Conservation (phyloP, 2,888 invertebrate species). For the Scaptomyza caliginosa region DNA sequence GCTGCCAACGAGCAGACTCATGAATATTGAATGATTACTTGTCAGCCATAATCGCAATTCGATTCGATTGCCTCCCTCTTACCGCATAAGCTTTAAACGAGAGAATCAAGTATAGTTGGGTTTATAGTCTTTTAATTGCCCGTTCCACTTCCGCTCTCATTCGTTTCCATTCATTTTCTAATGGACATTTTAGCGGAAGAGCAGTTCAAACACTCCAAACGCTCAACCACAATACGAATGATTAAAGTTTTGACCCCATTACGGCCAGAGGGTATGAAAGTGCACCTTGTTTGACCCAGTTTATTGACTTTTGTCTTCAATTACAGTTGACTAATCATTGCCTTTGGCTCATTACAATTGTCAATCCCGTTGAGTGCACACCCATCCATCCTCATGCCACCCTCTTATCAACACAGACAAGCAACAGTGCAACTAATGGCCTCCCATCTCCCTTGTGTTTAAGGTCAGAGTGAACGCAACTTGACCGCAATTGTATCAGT, state of each 20-base stretch:
- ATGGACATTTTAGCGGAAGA: conserved; percentile 49
- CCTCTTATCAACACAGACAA: not conserved
- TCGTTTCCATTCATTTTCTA: conserved; percentile 21
- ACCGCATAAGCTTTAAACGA: conserved; percentile 15
- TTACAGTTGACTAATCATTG: conserved; percentile 61
- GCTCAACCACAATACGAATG: not conserved
- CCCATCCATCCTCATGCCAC: not conserved
- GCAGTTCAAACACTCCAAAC: conserved; percentile 33
- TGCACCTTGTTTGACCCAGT: conserved; percentile 46
- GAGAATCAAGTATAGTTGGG: conserved; percentile 1
- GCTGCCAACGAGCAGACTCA: conserved; percentile 34
- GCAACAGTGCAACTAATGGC: conserved; percentile 46
- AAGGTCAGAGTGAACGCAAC: conserved; percentile 31
- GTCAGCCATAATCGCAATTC: conserved; percentile 49
- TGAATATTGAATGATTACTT: conserved; percentile 51
- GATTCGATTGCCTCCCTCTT: conserved; percentile 13
- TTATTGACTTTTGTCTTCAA: conserved; percentile 48
- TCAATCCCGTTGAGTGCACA: conserved; percentile 57
- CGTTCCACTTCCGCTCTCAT: conserved; percentile 4
- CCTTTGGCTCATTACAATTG: conserved; percentile 53
- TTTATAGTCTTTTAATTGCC: conserved; percentile 26
- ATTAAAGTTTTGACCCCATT: conserved; percentile 22
- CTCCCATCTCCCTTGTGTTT: not conserved
- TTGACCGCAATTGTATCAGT: conserved; percentile 66
- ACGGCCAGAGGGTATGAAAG: not conserved